Evolutionary conservation across 2,113 vertebrate genomes (phyloP).

Genomic region (Antechinus flavipes): DNA sequence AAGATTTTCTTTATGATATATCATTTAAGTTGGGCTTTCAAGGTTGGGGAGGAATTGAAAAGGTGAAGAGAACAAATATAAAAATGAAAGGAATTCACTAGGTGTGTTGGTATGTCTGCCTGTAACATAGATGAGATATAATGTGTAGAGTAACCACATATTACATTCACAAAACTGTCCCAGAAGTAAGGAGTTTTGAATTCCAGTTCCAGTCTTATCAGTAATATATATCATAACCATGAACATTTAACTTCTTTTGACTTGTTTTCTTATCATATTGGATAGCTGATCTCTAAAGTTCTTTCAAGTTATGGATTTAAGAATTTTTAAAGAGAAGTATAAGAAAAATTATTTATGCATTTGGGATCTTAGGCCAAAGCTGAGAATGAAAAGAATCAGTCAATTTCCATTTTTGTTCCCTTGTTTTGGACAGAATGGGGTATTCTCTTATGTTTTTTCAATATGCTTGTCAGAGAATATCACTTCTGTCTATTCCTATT

Average conservation of each 20-base stretch:
- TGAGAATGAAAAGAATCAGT: neutral
- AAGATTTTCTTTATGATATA: neutral
- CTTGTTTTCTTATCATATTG: neutral
- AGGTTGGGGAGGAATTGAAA: neutral
- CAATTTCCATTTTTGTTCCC: neutral
- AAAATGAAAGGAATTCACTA: neutral
- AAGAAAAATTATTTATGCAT: neutral
- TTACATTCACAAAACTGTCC: neutral
- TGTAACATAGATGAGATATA: neutral
- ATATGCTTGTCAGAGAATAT: neutral
- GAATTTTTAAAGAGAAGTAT: neutral
- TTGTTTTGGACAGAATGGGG: constrained; percentile 44
- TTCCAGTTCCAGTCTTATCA: neutral
- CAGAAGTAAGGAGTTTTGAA: neutral
- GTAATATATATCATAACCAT: neutral
- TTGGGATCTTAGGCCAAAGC: neutral
- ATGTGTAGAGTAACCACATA: neutral
- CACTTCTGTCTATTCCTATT: constrained; percentile 41
- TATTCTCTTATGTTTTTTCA: neutral
- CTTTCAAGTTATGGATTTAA: neutral
- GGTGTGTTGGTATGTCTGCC: neutral
- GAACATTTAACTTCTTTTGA: neutral
- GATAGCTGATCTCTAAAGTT: neutral
- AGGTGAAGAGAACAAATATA: neutral
- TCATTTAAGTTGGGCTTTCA: neutral